phyloP scores from a whole-genome alignment of 2,797 vertebrate species.

The Scomberomorus guttatus region DNA sequence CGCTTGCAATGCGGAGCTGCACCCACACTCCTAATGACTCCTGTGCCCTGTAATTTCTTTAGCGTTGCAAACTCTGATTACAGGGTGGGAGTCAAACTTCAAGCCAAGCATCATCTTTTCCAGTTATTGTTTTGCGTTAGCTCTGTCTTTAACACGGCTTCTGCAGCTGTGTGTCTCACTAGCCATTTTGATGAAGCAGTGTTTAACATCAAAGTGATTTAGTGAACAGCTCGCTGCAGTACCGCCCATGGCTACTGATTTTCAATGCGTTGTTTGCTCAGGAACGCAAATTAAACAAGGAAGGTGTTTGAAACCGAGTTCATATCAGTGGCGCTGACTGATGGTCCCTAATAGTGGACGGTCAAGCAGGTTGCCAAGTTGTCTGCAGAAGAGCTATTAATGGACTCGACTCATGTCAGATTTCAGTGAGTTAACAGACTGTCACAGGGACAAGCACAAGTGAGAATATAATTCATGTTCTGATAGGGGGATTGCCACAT shows the following conservation, averaged over 20 bases:
- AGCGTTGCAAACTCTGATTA: slow-evolving; percentile 84
- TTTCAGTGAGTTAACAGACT: slow-evolving; percentile 39
- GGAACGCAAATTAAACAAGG: slow-evolving; percentile 46
- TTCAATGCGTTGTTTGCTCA: slow-evolving; percentile 53
- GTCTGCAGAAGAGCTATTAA: slow-evolving; percentile 46
- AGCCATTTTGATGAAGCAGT: slow-evolving; percentile 47
- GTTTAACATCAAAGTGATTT: slow-evolving; percentile 74
- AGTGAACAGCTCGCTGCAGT: slow-evolving; percentile 34
- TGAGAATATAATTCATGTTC: slow-evolving; percentile 30
- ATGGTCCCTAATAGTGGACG: slow-evolving; percentile 21
- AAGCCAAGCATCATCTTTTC: slow-evolving; percentile 77
- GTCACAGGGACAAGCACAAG: slow-evolving; percentile 6
- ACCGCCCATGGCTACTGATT: slow-evolving; percentile 50
- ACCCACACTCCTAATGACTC: slow-evolving; percentile 76
- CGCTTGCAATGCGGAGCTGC: slow-evolving; percentile 54
- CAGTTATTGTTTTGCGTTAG: slow-evolving; percentile 79
- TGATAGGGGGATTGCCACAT: slow-evolving; percentile 12
- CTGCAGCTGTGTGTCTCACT: slow-evolving; percentile 76
- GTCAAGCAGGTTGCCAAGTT: slow-evolving; percentile 24
- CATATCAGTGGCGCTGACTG: slow-evolving; percentile 13
- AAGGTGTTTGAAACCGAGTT: slow-evolving; percentile 20
- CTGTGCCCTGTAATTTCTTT: slow-evolving; percentile 85
- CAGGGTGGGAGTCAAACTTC: slow-evolving; percentile 76
- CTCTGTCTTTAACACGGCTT: slow-evolving; percentile 63
- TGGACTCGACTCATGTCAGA: slow-evolving; percentile 45